These are phyloP conservation scores for Cyprinodon tularosa DNA, from an alignment of 2,113 vertebrate genomes.

Conservation along the genomic window DNA sequence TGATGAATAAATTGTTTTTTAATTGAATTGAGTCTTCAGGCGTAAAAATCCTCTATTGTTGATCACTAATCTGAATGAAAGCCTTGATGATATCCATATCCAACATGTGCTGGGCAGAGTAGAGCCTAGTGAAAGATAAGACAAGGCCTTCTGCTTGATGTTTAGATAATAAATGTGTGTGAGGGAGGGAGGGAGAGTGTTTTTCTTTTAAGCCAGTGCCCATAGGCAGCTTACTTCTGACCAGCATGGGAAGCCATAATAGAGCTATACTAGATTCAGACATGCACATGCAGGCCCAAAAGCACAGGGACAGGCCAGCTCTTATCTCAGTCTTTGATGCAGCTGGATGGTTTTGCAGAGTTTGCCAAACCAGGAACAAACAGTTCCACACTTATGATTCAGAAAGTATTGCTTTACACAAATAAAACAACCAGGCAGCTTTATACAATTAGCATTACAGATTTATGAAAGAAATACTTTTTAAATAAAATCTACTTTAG, in stretches of 20 bases:
- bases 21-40: no score
- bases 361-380: constrained; percentile 38
- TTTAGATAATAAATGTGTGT: constrained; percentile 22
- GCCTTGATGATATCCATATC: constrained; percentile 64
- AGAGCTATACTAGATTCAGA: constrained; percentile 25
- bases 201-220: constrained; percentile 43
- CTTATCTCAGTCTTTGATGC: constrained; percentile 58
- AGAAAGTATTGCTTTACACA: constrained; percentile 10
- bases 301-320: background rate
- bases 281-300: constrained; percentile 7
- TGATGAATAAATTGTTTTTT: no score
- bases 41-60: background rate
- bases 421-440: background rate
- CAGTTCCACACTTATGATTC: constrained; percentile 18
- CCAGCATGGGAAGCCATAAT: constrained; percentile 35
- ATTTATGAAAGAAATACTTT: background rate
- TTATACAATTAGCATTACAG: background rate
- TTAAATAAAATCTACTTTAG: background rate
- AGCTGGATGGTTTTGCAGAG: constrained; percentile 38
- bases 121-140: constrained; percentile 61
- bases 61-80: constrained; percentile 41
- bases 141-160: constrained; percentile 22
- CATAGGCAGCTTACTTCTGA: constrained; percentile 65
- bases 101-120: constrained; percentile 58
- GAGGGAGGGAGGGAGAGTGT: constrained; percentile 5